Evolutionary conservation across 2,888 invertebrate species (phyloP).

Genomic region (Oligia fasciuncula): DNA sequence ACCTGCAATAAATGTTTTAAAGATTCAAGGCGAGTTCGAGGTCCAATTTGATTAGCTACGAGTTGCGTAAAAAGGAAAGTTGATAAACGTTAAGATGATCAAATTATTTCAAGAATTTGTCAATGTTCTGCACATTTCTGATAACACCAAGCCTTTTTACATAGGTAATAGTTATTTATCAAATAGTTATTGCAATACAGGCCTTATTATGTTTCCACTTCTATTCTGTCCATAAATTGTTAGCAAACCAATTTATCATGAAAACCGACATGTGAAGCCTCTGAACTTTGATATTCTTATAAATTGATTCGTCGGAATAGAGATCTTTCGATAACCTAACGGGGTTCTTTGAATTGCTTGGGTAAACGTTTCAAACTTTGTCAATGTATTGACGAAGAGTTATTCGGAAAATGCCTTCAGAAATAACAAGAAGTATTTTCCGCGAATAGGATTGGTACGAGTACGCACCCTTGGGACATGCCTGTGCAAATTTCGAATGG

Average conservation of each 20-base stretch:
- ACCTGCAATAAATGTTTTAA: slow-evolving; percentile 1
- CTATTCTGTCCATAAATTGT: slow-evolving; percentile 3
- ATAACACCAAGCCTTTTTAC: not conserved
- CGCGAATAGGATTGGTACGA: not conserved
- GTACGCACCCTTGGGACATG: slow-evolving; percentile 14
- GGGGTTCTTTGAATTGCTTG: not conserved
- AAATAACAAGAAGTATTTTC: not conserved
- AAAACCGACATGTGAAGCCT: slow-evolving; percentile 43
- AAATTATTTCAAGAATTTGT: not conserved
- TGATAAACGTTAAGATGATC: not conserved
- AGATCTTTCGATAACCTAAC: slow-evolving; percentile 4
- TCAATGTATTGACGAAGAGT: too few relatives aligned
- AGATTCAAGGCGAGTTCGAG: not conserved
- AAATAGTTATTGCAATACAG: slow-evolving; percentile 4
- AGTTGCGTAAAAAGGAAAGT: not conserved
- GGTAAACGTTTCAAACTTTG: not conserved
- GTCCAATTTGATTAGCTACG: not conserved
- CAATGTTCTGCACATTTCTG: not conserved
- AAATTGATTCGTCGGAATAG: not conserved
- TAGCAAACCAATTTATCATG: slow-evolving; percentile 11
- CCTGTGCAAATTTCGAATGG: not conserved
- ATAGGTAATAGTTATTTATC: slow-evolving; percentile 6
- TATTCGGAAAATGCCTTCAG: not conserved
- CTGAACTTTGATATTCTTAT: slow-evolving; percentile 51
- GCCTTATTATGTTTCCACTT: slow-evolving; percentile 19